Conservation (phyloP, 35 echinoderm and acorn worm species). For the Eucidaris tribuloides region DNA sequence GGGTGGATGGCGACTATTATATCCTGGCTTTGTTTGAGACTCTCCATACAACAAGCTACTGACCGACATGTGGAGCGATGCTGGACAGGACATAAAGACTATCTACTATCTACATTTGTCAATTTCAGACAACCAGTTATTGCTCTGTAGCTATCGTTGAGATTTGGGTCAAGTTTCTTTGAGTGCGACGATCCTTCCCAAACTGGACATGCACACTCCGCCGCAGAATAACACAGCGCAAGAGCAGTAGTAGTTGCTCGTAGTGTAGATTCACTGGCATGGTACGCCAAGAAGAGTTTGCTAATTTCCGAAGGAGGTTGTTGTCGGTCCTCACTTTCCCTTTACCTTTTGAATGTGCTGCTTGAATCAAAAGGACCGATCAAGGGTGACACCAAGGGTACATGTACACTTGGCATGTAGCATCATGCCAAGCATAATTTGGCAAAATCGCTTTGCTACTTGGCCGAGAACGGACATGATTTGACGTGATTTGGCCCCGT, state of each 20-base stretch:
- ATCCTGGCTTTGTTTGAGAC: too few species aligned
- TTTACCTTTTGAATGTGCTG: not conserved
- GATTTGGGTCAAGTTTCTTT: not conserved
- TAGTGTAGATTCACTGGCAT: not conserved
- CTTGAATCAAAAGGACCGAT: not conserved
- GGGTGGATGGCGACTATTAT: too few species aligned
- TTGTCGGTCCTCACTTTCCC: not conserved
- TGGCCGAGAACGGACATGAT: too few species aligned
- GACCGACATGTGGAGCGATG: not conserved
- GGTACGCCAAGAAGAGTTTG: not conserved
- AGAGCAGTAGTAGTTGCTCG: not conserved
- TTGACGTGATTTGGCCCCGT: too few species aligned
- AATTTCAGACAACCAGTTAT: not conserved
- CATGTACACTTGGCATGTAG: too few species aligned
- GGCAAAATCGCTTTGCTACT: too few species aligned
- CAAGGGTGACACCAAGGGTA: not conserved
- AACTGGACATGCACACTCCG: not conserved
- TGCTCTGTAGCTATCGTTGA: not conserved
- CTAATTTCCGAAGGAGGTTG: not conserved
- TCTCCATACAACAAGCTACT: not conserved
- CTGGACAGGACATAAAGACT: not conserved
- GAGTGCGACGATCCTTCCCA: slow-evolving; percentile 17
- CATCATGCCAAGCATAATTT: too few species aligned
- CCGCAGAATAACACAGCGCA: not conserved
- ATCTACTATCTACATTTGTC: not conserved